phyloP scores from a whole-genome alignment of 2,888 invertebrate species.

The Luffia ferchaultella region DNA sequence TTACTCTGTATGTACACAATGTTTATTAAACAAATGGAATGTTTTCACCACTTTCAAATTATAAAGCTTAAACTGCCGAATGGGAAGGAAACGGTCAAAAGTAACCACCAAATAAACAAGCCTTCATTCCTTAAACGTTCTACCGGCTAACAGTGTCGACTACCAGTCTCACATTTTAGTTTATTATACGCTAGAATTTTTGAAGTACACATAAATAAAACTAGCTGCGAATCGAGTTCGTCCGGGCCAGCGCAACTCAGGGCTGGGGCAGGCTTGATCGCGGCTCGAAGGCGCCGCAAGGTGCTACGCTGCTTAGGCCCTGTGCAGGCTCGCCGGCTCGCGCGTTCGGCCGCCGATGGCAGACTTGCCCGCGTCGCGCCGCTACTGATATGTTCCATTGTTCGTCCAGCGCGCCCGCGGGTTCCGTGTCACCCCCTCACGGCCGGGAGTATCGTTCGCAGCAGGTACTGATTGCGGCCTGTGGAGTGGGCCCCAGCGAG shows the following conservation, averaged over 20 bases:
- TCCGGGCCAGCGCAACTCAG: slow-evolving; percentile 27
- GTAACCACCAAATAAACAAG: no score
- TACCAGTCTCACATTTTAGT: slow-evolving; percentile 67
- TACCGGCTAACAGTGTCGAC: slow-evolving; percentile 63
- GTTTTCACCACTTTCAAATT: background rate
- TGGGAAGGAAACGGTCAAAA: no score
- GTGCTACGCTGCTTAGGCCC: no score
- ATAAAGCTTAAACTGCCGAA: background rate
- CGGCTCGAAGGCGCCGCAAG: background rate
- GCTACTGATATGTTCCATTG: background rate
- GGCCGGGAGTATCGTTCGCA: background rate
- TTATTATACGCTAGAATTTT: slow-evolving; percentile 60
- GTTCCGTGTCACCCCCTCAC: background rate
- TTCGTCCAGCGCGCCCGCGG: background rate
- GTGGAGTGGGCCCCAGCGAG: background rate
- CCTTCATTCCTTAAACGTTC: slow-evolving; percentile 51
- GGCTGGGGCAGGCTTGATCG: background rate
- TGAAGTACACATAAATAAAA: slow-evolving; percentile 51
- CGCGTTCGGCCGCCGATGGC: slow-evolving; percentile 3
- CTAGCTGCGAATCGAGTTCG: slow-evolving; percentile 46
- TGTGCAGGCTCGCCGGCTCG: background rate
- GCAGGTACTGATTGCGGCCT: background rate
- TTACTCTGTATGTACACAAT: background rate
- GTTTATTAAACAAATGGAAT: background rate
- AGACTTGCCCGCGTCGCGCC: slow-evolving; percentile 10